Conservation (phyloP, 2,888 invertebrate genomes). For the Norana najaformis region DNA sequence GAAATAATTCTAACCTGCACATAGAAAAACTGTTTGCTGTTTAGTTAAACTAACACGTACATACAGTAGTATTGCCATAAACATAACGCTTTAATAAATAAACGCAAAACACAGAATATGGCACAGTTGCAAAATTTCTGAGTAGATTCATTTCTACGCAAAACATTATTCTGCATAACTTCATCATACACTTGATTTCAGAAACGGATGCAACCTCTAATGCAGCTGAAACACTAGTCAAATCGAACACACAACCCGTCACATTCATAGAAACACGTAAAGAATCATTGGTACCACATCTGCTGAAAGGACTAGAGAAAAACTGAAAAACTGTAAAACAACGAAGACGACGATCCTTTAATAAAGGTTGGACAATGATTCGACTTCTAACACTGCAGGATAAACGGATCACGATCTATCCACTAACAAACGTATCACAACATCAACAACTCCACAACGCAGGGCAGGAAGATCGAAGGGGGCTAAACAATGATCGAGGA, state of each 20-base stretch:
- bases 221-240: not conserved
- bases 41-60: too few species aligned
- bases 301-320: not conserved
- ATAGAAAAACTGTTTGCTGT: too few species aligned
- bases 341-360: not conserved
- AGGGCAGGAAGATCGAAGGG: not conserved
- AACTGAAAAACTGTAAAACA: not conserved
- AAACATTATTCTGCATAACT: not conserved
- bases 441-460: not conserved
- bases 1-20: too few species aligned
- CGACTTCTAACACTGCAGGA: conserved; percentile 17
- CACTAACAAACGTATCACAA: conserved; percentile 16
- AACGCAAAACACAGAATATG: too few species aligned
- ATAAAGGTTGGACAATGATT: not conserved
- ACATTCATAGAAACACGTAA: not conserved
- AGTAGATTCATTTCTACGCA: not conserved
- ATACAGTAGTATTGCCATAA: too few species aligned
- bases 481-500: not conserved
- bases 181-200: not conserved
- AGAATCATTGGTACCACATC: not conserved
- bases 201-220: not conserved
- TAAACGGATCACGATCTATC: conserved; percentile 15
- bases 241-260: not conserved
- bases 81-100: too few species aligned
- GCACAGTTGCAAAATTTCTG: not conserved